Evolutionary conservation across 2,113 vertebrate species (phyloP).

Genomic region (Anhinga rufa): DNA sequence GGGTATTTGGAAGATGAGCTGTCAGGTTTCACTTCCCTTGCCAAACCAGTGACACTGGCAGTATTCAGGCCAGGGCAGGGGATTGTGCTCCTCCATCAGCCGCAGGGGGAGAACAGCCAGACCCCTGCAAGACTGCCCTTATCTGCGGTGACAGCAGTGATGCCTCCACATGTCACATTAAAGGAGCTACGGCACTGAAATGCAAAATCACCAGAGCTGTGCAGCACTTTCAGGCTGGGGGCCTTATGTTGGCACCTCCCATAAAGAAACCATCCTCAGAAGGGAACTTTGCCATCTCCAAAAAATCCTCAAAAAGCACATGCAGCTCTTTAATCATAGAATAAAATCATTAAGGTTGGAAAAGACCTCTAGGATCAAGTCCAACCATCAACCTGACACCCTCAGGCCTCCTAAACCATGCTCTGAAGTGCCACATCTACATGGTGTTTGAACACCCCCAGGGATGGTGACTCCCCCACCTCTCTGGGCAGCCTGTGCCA

Average conservation of each 20-base stretch:
- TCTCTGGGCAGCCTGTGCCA: no score
- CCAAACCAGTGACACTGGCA: not conserved
- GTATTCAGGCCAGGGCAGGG: not conserved
- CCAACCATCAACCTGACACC: no score
- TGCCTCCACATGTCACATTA: rapidly evolving
- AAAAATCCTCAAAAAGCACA: not conserved
- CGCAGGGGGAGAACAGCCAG: not conserved
- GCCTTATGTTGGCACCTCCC: not conserved
- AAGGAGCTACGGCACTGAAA: not conserved
- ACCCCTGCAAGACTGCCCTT: not conserved
- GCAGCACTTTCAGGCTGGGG: not conserved
- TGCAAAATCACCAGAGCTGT: not conserved
- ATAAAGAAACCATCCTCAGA: not conserved
- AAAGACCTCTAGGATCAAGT: no score
- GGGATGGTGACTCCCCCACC: no score
- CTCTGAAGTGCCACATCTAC: no score
- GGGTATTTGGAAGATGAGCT: not conserved
- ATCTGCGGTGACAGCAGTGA: not conserved
- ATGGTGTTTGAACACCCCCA: no score
- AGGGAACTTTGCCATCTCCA: not conserved
- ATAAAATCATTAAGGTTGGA: no score
- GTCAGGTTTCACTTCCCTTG: not conserved
- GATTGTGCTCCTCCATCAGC: not conserved
- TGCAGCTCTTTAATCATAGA: not conserved
- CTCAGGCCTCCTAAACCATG: no score